Evolutionary conservation across 37 sponge, comb jelly and placozoan species (phyloP).

Genomic region (Eunapius fragilis): DNA sequence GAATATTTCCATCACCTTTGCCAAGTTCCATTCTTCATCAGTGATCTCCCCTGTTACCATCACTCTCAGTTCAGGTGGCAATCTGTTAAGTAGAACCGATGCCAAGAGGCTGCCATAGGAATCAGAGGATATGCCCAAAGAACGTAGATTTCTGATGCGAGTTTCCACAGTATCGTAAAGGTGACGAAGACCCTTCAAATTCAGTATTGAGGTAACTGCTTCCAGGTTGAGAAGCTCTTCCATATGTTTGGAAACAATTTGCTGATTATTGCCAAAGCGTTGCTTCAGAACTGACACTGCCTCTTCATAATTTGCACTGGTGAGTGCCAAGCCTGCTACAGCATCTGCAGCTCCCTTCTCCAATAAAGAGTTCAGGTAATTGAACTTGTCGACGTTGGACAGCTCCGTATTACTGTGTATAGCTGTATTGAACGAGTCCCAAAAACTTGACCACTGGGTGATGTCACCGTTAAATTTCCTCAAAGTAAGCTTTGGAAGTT

Average conservation of each 20-base stretch:
- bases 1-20: conserved; percentile 1
- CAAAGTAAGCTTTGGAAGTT: conserved; percentile 15
- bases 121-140: background rate
- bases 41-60: background rate
- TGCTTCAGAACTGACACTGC: background rate
- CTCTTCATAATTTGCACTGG: background rate
- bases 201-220: background rate
- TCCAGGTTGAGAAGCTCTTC: conserved; percentile 6
- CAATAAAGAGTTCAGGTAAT: no score
- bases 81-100: background rate
- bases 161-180: background rate
- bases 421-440: conserved; percentile 1
- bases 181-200: conserved; percentile 8
- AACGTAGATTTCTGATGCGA: background rate
- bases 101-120: background rate
- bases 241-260: no score
- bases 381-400: conserved; percentile 8
- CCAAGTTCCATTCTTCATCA: conserved; percentile 4
- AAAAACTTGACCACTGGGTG: no score
- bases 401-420: conserved; percentile 18
- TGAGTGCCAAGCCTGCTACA: no score
- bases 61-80: conserved; percentile 16
- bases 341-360: no score
- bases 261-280: no score
- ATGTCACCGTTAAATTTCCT: background rate